Percentiles rank a stretch among this genome's conserved stretches.
Conservation (phyloP, 2,797 vertebrate species). For the Holocentrus rufus region DNA sequence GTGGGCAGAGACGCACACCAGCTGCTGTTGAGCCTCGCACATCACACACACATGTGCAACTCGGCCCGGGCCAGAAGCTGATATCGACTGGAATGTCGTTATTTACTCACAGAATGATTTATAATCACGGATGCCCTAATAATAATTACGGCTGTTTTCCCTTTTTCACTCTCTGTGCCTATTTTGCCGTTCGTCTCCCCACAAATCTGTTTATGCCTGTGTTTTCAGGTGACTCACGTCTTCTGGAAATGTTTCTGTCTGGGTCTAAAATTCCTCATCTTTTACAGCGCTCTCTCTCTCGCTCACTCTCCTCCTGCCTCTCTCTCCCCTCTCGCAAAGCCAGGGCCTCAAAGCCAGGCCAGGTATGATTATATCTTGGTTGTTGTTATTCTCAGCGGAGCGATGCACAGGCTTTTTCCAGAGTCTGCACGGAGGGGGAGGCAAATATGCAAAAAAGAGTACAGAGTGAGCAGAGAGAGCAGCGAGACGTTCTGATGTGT, state of each 20-base stretch:
- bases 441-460: slow-evolving; percentile 33
- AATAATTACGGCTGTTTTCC: slow-evolving; percentile 33
- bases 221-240: slow-evolving; percentile 78
- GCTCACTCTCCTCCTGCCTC: slow-evolving; percentile 46
- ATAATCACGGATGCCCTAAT: slow-evolving; percentile 4
- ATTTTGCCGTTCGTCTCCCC: slow-evolving; percentile 49
- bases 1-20: slow-evolving; percentile 55
- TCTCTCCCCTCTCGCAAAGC: slow-evolving; percentile 55
- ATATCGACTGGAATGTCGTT: slow-evolving; percentile 7
- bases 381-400: slow-evolving; percentile 68
- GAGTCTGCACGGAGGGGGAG: slow-evolving; percentile 47
- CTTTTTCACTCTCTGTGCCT: slow-evolving; percentile 30
- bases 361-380: slow-evolving; percentile 77
- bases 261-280: slow-evolving; percentile 77
- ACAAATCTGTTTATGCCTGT: slow-evolving; percentile 56
- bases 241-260: slow-evolving; percentile 81
- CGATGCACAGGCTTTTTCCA: slow-evolving; percentile 66
- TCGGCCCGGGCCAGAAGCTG: slow-evolving; percentile 7
- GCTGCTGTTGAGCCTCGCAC: slow-evolving; percentile 47
- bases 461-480: slow-evolving; percentile 1
- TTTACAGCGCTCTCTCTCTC: slow-evolving; percentile 67
- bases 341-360: slow-evolving; percentile 65
- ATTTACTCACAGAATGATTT: slow-evolving; percentile 22
- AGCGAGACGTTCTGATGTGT: slow-evolving; percentile 43
- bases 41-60: slow-evolving; percentile 23